These are phyloP conservation scores for Ophonus ardosiacus DNA, from an alignment of 2,888 invertebrate species.

Conservation along the genomic window DNA sequence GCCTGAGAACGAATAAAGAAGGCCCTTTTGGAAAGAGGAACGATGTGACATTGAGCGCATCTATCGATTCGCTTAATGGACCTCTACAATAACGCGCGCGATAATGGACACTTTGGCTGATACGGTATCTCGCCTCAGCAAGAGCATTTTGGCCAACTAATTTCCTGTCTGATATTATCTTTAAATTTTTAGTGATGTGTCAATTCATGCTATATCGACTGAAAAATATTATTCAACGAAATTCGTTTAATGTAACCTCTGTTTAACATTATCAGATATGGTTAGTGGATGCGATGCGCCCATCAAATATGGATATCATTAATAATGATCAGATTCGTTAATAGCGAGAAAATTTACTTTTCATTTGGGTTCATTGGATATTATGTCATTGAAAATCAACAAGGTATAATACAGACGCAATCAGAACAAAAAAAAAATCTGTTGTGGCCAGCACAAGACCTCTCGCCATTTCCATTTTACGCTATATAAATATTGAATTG, in stretches of 20 bases:
- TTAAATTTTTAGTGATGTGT: constrained; percentile 43
- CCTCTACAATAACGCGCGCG: constrained; percentile 46
- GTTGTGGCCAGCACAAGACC: no score
- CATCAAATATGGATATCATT: not conserved
- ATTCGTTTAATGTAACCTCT: constrained; percentile 17
- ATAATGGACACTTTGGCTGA: constrained; percentile 56
- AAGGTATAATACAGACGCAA: no score
- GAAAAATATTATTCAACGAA: constrained; percentile 26
- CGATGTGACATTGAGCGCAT: constrained; percentile 1
- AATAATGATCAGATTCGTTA: not conserved
- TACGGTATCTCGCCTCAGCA: constrained; percentile 32
- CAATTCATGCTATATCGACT: constrained; percentile 26
- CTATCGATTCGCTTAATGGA: constrained; percentile 57
- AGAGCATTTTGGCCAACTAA: constrained; percentile 50
- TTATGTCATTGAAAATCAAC: not conserved
- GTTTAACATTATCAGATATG: constrained; percentile 28
- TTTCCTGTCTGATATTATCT: constrained; percentile 57
- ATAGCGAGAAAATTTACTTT: not conserved
- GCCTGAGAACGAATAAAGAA: not conserved
- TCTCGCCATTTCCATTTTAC: no score
- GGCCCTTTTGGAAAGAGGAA: not conserved
- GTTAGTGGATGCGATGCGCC: not conserved
- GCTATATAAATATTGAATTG: no score
- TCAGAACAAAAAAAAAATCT: no score
- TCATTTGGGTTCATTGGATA: not conserved